Base-by-base conservation (phyloP, 2,113 vertebrate genomes). In the Smithornis capensis region DNA sequence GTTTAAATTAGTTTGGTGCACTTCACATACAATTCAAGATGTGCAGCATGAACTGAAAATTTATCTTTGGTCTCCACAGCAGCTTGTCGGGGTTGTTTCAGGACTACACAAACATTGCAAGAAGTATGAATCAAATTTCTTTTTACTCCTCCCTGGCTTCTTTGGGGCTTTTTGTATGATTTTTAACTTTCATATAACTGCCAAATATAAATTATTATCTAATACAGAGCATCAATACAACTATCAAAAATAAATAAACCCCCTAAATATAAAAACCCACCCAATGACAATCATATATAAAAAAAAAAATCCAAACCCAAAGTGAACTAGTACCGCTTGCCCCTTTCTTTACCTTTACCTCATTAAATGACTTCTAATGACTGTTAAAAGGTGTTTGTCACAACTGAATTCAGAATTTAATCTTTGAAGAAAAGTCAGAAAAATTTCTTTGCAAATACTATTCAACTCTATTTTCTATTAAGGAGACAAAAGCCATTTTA, bases 21-120 rank as follows among this genome's bases (percentile, higher is more conserved):
- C 28, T 68, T 15, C 1, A 0, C 3, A 6, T 33, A 31, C 33
- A 55, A 55, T n/a, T 57, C 2, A 12, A 42, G 53, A 78, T 0
- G 0, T 3, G 12, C 15, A 27, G 40, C 1, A 5, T 28, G 47
- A 71, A 56, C 47, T 62, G 35, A 64, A 90, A 69, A 63, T 67
- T 55, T 52, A 44, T 77, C 64, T 77, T 59, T 0, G 5, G 42
- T 45, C 63, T 87, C 62, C 47, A 69, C 8, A 65, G 44, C 53
- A 88, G 28, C 28, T 71, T 4, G 5, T 18, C 44, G 29, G 25
- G 19, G 6, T 10, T 91, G 40, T 68, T 88, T 68, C 52, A 64
- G 53, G 19, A 7, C 82, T 82, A 75, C 3, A 21, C 0, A 4
- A 68, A 68, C 6, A 11, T 1, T 40, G 12, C 17, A 91, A 82